Evolutionary conservation across 2,113 vertebrate genomes (phyloP), one percentile per base, ranked within the genome.

Genomic region (Syrrhaptes paradoxus): DNA sequence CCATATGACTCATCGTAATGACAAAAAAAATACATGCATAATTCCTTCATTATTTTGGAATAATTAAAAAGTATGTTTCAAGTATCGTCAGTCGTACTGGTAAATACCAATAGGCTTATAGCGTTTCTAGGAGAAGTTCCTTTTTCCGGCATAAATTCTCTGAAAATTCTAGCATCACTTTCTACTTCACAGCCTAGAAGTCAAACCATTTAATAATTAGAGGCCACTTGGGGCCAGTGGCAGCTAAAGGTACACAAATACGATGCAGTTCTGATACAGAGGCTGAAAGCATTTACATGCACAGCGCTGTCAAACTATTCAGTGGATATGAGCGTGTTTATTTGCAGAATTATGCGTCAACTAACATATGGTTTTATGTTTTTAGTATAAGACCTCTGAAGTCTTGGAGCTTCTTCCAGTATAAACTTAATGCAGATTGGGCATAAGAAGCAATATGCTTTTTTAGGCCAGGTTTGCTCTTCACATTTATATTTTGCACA

Each of bases 121-220:
- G 52, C 52, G 28, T 90, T 97, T 82, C 62, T 82, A 67, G 45
- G 17, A 82, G 65, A 63, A 97, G 43, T 95, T 87, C 28, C n/a
- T 70, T 87, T 97, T 97, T 92, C 17, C 14, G 77, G 46, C 59
- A 89, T 49, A 95, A 94, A 80, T 93, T 96, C 68, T 85, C 86
- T 92, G 72, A 78, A 93, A 96, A 67, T 80, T 95, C 90, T 90
- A 76, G 59, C 22, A 88, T 93, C 45, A 8, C 29, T 79, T 96
- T 82, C 85, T 34, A 52, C 17, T 95, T 96, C 91, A 49, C 29
- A 71, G 65, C 72, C 59, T 9, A 89, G 65, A 88, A 90, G 38
- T 78, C 68, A 96, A 93, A 87, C 31, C 29, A 34, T 95, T 95
- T 91, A 31, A 25, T 91, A 94, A 95, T 96, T 95, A 90, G 92